Evolutionary conservation across 1,140 invertebrate species (phyloP).

Genomic region (Drosophila lowei): DNA sequence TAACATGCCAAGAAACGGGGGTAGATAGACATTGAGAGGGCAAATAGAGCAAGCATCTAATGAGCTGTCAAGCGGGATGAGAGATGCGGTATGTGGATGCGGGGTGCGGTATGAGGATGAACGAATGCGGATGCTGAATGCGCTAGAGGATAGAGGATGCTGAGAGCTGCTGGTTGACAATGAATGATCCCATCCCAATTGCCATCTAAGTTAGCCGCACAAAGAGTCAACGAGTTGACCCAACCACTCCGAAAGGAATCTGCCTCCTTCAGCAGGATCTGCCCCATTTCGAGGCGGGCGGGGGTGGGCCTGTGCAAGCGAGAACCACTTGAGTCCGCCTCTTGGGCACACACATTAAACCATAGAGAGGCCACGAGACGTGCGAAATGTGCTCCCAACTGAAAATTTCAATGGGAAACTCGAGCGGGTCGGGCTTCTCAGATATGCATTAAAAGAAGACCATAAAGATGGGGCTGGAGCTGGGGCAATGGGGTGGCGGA

Average conservation of each 20-base stretch:
- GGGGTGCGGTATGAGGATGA: slow-evolving; percentile 13
- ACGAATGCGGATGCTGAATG: slow-evolving; percentile 7
- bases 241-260: slow-evolving; percentile 1
- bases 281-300: too few species aligned
- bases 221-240: slow-evolving; percentile 13
- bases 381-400: slow-evolving; percentile 57
- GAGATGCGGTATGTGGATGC: slow-evolving; percentile 25
- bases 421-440: slow-evolving; percentile 41
- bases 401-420: slow-evolving; percentile 49
- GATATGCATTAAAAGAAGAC: slow-evolving; percentile 75
- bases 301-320: neutral
- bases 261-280: slow-evolving; percentile 7
- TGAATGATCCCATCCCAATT: slow-evolving; percentile 4
- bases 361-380: slow-evolving; percentile 46
- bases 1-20: slow-evolving; percentile 71
- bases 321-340: slow-evolving; percentile 16
- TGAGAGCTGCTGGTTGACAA: slow-evolving; percentile 15
- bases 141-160: neutral
- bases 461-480: slow-evolving; percentile 13
- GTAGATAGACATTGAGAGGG: slow-evolving; percentile 50
- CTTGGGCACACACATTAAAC: slow-evolving; percentile 59
- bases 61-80: slow-evolving; percentile 58
- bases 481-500: slow-evolving; percentile 19
- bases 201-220: neutral
- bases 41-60: slow-evolving; percentile 74